phyloP scores from a whole-genome alignment of 2,797 vertebrate genomes.

The Schizopygopsis pylzovi region DNA sequence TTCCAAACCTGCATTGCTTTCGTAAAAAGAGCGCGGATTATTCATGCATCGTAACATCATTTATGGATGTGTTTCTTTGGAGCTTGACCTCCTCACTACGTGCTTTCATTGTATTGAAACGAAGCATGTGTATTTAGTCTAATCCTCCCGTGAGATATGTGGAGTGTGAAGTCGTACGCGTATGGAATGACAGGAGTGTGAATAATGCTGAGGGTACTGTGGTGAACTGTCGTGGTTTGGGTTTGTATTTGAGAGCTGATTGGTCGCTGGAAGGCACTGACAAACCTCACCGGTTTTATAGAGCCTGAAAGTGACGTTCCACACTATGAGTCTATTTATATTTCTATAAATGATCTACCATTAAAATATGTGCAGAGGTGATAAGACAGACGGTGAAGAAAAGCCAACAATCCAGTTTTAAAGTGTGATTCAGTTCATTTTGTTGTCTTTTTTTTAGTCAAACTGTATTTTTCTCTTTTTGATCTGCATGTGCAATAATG shows the following conservation, averaged over 20 bases:
- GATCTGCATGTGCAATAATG: constrained; percentile 6
- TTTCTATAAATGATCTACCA: background rate
- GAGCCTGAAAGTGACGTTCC: background rate
- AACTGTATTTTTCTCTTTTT: background rate
- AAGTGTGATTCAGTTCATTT: background rate
- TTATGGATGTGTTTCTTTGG: background rate
- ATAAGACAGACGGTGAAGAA: background rate
- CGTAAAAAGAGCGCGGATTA: background rate
- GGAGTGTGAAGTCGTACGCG: background rate
- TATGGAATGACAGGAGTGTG: background rate
- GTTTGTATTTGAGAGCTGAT: background rate
- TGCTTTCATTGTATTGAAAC: background rate
- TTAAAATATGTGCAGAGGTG: background rate
- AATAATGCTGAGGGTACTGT: too few relatives aligned
- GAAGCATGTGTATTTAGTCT: background rate
- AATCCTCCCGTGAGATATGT: background rate
- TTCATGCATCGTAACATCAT: background rate
- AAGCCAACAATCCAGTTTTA: background rate
- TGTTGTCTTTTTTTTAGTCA: background rate
- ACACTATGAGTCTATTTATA: background rate
- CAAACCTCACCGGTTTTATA: too few relatives aligned
- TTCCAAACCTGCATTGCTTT: background rate
- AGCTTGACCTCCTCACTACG: background rate
- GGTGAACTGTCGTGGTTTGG: background rate
- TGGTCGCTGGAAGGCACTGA: background rate